Evolutionary conservation across 2,888 invertebrate species (phyloP).

Genomic region (Ischnus inquisitorius): DNA sequence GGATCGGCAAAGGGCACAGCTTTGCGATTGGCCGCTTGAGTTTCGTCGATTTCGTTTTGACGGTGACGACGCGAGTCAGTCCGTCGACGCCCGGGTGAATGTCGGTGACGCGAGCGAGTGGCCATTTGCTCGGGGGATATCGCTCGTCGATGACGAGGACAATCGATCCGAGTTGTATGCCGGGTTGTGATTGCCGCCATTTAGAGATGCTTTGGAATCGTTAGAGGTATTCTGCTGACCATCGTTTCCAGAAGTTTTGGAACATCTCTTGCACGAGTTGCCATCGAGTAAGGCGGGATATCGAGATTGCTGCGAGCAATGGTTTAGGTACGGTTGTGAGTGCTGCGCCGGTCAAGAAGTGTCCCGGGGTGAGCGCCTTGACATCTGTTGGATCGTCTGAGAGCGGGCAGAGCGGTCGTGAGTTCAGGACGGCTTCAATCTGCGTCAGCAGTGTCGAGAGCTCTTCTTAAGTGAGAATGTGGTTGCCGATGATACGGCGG

Average conservation of each 20-base stretch:
- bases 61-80: not conserved
- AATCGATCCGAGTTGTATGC: not conserved
- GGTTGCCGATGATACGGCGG: constrained; percentile 67
- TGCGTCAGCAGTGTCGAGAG: constrained; percentile 72
- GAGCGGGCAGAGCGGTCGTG: constrained; percentile 73
- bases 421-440: constrained; percentile 75
- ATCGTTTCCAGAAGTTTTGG: constrained; percentile 65
- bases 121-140: not conserved
- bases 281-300: constrained; percentile 72
- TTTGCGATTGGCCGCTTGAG: not conserved
- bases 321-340: constrained; percentile 71
- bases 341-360: constrained; percentile 75
- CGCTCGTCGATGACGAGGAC: not conserved
- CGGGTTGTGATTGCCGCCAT: not conserved
- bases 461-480: constrained; percentile 74
- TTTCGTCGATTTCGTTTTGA: not conserved
- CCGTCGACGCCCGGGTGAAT: not conserved
- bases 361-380: constrained; percentile 75
- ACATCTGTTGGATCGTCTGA: constrained; percentile 28
- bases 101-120: not conserved
- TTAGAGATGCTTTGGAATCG: not conserved
- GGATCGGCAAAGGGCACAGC: not conserved
- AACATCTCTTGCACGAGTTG: constrained; percentile 68
- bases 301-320: constrained; percentile 59
- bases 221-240: not conserved